A percentile compares a stretch with the other conserved stretches of the same genome.
Conservation (phyloP, 1,140 invertebrate species). For the Phenacoccus solenopsis region DNA sequence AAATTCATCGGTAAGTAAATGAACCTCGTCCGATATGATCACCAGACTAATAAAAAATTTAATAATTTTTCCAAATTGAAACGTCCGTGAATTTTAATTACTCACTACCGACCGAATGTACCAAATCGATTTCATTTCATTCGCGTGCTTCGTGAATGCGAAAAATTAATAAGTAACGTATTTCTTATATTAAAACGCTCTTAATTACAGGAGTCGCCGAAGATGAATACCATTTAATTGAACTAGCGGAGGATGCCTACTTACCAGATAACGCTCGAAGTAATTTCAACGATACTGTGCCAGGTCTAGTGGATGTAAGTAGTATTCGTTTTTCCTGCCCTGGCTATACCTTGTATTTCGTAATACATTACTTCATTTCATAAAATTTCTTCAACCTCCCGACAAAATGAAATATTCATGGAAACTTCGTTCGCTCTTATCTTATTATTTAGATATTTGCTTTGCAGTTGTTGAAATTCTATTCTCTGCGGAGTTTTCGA, state of each 20-base stretch:
- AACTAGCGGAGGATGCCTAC: background rate
- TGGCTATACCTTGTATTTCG: too few species aligned
- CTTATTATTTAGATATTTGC: too few species aligned
- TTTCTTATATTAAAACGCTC: too few species aligned
- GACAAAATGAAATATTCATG: too few species aligned
- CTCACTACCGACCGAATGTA: background rate
- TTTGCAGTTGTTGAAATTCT: too few species aligned
- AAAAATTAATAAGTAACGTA: too few species aligned
- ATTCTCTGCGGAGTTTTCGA: too few species aligned
- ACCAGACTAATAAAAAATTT: background rate
- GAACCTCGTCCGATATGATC: background rate
- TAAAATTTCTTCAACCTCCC: too few species aligned
- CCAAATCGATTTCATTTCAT: background rate
- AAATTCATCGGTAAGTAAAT: constrained; percentile 27
- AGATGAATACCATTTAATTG: background rate
- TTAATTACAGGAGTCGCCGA: background rate
- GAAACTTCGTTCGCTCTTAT: too few species aligned
- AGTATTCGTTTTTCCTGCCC: background rate
- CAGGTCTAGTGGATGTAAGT: constrained; percentile 30
- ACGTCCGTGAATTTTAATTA: background rate
- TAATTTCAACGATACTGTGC: constrained; percentile 28
- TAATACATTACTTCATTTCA: too few species aligned
- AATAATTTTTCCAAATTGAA: background rate
- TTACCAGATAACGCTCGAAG: constrained; percentile 15
- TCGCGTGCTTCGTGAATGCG: too few species aligned